Evolutionary conservation across 1,140 invertebrate genomes (phyloP), one percentile per base, ranked within the genome.

Genomic region (Brachionus koreanus): DNA sequence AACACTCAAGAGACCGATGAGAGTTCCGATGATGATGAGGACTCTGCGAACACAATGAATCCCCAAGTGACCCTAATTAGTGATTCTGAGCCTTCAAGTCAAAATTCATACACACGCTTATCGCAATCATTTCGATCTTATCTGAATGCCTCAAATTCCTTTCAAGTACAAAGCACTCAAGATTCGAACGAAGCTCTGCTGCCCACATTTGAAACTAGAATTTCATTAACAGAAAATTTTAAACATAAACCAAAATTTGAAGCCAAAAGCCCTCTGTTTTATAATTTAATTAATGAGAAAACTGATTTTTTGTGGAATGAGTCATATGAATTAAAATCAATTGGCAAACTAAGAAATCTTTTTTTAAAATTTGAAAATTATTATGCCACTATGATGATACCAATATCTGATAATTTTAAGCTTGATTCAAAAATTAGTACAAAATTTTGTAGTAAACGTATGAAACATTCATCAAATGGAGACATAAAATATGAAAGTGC

Each of bases 331-430:
- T 39, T 69, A 16, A 69, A 69, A 7, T 43, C 35, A 9, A 69
- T 42, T 43, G 42, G 7, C 25, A 74, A 74, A 13, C 39, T 74
- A 13, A 46, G 10, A 43, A 46, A 46, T 49, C 25, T 74, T 12
- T 74, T 46, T 74, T n/a, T 33, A 25, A 74, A 74, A 10, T 25
- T 7, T 49, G 69, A 74, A 39, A 74, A 74, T 49, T 74, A 74
- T 74, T 74, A 74, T 74, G 19, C 37, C 6, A 74, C 39, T 29
- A 46, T 74, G 69, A 23, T 46, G 37, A 43, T 74, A 74, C 39
- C 69, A 43, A 43, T 74, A 13, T 74, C 23, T 74, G 69, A 74
- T 74, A 74, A 74, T 74, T 74, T 46, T 74, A 43, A 46, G 43
- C 39, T 74, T 46, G 39, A 46, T 9, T 9, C 23, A 25, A 25